Evolutionary conservation across 1,140 invertebrate genomes (phyloP).

Genomic region (Melipona quadrifasciata): DNA sequence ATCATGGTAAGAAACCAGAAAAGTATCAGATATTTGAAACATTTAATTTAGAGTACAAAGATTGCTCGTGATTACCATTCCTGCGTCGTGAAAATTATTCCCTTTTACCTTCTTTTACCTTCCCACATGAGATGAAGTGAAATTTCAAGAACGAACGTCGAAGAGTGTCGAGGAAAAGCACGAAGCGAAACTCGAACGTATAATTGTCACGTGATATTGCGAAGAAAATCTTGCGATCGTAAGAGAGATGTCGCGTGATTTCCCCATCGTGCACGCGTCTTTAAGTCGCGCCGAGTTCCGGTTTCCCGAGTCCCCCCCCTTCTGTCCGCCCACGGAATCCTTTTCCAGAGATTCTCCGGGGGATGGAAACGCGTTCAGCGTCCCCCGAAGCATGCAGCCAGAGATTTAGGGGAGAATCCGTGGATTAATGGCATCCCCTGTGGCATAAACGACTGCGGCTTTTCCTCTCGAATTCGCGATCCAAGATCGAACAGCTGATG

Average conservation of each 20-base stretch:
- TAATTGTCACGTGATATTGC: too few species aligned
- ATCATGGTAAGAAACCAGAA: too few species aligned
- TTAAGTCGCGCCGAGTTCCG: slow-evolving; percentile 75
- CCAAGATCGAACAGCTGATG: slow-evolving; percentile 58
- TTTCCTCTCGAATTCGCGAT: slow-evolving; percentile 49
- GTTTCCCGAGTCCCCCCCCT: slow-evolving; percentile 67
- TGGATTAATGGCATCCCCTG: slow-evolving; percentile 72
- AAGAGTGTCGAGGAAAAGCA: too few species aligned
- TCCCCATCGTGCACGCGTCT: slow-evolving; percentile 57
- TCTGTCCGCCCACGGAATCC: slow-evolving; percentile 9
- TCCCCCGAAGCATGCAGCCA: slow-evolving; percentile 56
- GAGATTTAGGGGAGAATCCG: slow-evolving; percentile 74
- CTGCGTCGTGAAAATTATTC: too few species aligned
- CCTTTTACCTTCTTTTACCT: too few species aligned
- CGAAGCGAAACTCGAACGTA: too few species aligned
- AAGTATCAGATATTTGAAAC: too few species aligned
- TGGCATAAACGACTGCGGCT: slow-evolving; percentile 60
- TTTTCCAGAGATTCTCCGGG: slow-evolving; percentile 58
- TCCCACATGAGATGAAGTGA: too few species aligned
- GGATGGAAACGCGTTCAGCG: slow-evolving; percentile 61
- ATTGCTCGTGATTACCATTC: too few species aligned
- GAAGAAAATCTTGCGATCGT: too few species aligned
- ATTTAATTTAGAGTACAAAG: too few species aligned
- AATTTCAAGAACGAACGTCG: too few species aligned
- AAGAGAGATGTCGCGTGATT: background rate